Percentiles rank a stretch among this genome's conserved stretches.
These are phyloP conservation scores for Eupithecia centaureata DNA, from an alignment of 2,888 invertebrate genomes.

Conservation along the genomic window DNA sequence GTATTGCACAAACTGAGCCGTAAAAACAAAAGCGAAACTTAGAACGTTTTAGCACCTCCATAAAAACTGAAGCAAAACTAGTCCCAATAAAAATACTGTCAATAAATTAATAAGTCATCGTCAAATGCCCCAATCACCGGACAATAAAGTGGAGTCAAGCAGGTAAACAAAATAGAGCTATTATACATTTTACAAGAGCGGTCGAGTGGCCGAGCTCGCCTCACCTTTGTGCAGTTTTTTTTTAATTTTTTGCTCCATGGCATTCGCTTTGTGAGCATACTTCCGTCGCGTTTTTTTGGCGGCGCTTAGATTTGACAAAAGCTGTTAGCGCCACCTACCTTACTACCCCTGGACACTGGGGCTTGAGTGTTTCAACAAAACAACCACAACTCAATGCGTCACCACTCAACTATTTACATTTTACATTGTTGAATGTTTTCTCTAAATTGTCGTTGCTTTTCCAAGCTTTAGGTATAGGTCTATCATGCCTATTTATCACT, in stretches of 20 bases:
- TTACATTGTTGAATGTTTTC: constrained; percentile 19
- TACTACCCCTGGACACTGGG: constrained; percentile 36
- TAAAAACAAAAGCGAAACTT: constrained; percentile 56
- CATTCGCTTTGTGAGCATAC: constrained; percentile 80
- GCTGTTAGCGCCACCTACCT: constrained; percentile 66
- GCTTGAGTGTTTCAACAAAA: constrained; percentile 36
- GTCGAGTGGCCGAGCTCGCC: constrained; percentile 66
- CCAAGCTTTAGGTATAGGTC: constrained; percentile 1
- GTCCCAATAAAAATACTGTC: constrained; percentile 56
- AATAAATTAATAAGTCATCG: constrained; percentile 83
- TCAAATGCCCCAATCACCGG: constrained; percentile 79
- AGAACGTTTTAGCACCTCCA: constrained; percentile 79
- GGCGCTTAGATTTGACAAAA: constrained; percentile 79
- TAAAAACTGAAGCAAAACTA: constrained; percentile 77
- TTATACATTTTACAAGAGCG: constrained; percentile 82
- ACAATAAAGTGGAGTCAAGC: constrained; percentile 77
- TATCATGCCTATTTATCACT: constrained; percentile 7
- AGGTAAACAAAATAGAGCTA: constrained; percentile 84
- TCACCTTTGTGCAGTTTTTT: constrained; percentile 79
- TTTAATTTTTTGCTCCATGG: constrained; percentile 76
- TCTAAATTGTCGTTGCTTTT: constrained; percentile 4
- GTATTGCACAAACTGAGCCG: constrained; percentile 39
- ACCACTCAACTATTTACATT: constrained; percentile 29
- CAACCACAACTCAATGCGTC: constrained; percentile 40
- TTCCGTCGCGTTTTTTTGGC: constrained; percentile 80